Evolutionary conservation across 2,113 vertebrate species (phyloP).

Genomic region (Orycteropus afer): DNA sequence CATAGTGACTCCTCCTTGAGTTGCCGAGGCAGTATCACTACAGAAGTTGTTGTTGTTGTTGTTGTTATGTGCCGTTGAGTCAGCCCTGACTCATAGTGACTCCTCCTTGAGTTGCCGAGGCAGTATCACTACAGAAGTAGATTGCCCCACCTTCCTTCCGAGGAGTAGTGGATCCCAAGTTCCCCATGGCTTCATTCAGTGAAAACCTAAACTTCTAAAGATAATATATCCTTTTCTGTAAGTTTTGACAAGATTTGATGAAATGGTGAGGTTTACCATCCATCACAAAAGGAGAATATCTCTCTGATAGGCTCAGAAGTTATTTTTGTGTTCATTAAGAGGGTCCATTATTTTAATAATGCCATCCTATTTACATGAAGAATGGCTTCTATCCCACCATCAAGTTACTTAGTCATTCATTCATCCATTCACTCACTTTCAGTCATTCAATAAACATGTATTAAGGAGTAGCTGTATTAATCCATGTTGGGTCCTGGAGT

Average conservation of each 20-base stretch:
- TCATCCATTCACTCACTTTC: rapidly evolving
- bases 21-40: too few relatives aligned
- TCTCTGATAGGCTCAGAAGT: background rate
- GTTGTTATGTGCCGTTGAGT: too few relatives aligned
- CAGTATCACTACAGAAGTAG: too few relatives aligned
- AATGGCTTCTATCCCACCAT: rapidly evolving
- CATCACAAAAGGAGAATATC: rapidly evolving
- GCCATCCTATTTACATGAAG: background rate
- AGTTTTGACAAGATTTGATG: background rate
- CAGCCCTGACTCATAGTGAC: too few relatives aligned
- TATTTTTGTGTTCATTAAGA: background rate
- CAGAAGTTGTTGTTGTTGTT: too few relatives aligned
- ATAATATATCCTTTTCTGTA: background rate
- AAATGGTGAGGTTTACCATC: rapidly evolving
- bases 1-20: too few relatives aligned
- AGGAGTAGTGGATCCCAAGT: background rate
- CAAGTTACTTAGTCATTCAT: rapidly evolving
- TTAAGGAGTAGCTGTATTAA: too few relatives aligned
- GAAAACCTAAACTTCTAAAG: background rate
- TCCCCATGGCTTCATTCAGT: rapidly evolving
- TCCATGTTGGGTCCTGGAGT: background rate
- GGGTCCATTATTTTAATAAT: background rate
- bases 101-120: too few relatives aligned
- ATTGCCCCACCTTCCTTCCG: too few relatives aligned
- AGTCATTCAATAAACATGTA: background rate